Conservation (phyloP, 1,140 invertebrate species). For the Ceratina japonica region DNA sequence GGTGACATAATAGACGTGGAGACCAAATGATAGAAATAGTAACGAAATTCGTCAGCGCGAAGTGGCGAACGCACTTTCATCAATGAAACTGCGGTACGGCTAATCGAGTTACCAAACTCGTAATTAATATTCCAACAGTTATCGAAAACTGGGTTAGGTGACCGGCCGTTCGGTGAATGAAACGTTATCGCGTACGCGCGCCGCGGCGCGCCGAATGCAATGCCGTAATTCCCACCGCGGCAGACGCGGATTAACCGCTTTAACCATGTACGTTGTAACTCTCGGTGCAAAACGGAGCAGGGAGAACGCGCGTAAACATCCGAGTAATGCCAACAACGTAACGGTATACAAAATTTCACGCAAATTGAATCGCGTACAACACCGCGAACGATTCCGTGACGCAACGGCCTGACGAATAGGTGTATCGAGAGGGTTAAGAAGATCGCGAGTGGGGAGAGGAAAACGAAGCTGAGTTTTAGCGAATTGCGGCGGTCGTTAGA, state of each 20-base stretch:
- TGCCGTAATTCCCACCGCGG: conserved; percentile 12
- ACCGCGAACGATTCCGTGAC: not conserved
- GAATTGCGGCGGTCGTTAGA: conserved; percentile 27
- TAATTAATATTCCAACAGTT: conserved; percentile 4
- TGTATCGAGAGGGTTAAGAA: not conserved
- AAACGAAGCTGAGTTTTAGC: conserved; percentile 34
- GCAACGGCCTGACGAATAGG: not conserved
- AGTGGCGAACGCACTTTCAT: not conserved
- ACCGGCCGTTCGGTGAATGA: conserved; percentile 1
- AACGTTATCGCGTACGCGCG: conserved; percentile 5
- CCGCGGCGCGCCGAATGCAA: not conserved
- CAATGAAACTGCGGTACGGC: not conserved
- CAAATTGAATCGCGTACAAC: not conserved
- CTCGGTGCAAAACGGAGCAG: not conserved
- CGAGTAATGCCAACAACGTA: not conserved
- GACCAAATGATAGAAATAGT: too few relatives aligned
- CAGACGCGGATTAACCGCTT: conserved; percentile 5
- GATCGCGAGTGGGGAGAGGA: conserved; percentile 1
- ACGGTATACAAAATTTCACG: not conserved
- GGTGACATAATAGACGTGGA: too few relatives aligned
- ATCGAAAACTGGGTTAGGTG: conserved; percentile 23
- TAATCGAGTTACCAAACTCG: not conserved
- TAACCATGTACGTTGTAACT: not conserved
- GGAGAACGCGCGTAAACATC: not conserved
- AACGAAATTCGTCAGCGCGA: too few relatives aligned